Evolutionary conservation across 2,797 vertebrate species (phyloP), one percentile per base, ranked within the genome.

Genomic region (Leptoclinus maculatus): DNA sequence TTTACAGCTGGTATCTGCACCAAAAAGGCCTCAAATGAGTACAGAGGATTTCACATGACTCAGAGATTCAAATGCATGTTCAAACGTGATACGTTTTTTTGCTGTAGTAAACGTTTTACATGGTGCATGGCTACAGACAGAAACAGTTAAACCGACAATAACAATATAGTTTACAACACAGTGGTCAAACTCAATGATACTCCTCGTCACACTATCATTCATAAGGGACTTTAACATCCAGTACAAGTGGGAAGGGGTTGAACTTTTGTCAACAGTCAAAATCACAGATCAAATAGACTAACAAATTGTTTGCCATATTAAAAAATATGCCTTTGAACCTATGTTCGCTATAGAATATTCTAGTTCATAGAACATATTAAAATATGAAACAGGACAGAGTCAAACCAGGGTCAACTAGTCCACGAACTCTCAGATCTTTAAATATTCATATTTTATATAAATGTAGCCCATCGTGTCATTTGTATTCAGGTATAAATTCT

Each of bases 331-430:
- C 21, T 47, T 47, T 21, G 14, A 58, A 60, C 49, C 8, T 71
- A 11, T 2, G 25, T 66, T 79, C 12, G 49, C 43, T 66, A 34
- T 38, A 76, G 59, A 32, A 29, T 8, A 71, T 32, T 17, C 23
- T 14, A 23, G 7, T 41, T 65, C 19, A 66, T 38, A 41, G 8
- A 66, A 74, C 53, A 75, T 38, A 76, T 34, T 5, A 21, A 59
- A 21, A 32, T 60, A 54, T 69, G 54, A 21, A 66, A 60, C 36
- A 62, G 38, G 45, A 70, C 66, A 57, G 34, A 79, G 79, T 51
- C 86, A 91, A 90, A 92, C 89, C 89, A 90, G 89, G 80, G 86
- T 89, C 89, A 91, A 91, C 53, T 82, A 73, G 78, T 74, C 36
- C 38, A 74, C 57, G 0, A 66, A 57, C 38, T 49, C 19, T 36